A percentile compares a stretch with the other conserved stretches of the same genome.
Evolutionary conservation across 2,797 vertebrate genomes (phyloP).

Genomic region (Meda fulgida): DNA sequence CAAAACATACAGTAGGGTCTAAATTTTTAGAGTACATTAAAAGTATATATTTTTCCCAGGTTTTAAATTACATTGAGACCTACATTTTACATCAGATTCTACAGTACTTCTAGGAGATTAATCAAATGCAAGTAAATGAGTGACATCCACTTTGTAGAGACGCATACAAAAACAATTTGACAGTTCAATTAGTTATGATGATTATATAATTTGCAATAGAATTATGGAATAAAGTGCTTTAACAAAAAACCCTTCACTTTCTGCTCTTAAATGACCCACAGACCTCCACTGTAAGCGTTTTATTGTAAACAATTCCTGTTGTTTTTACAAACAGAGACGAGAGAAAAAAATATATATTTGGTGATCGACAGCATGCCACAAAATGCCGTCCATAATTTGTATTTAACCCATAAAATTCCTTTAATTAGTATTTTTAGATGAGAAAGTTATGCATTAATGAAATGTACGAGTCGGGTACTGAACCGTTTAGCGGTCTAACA

Average conservation of each 20-base stretch:
- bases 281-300: not conserved
- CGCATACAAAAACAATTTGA: not conserved
- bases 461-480: not conserved
- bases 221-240: not conserved
- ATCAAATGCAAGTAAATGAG: not conserved
- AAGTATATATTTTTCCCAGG: no score
- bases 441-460: not conserved
- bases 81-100: no score
- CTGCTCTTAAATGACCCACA: not conserved
- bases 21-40: no score
- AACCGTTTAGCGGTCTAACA: not conserved
- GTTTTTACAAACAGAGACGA: not conserved
- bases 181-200: no score
- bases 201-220: not conserved
- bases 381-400: not conserved
- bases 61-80: no score
- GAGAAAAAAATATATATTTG: not conserved
- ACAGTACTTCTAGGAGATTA: not conserved
- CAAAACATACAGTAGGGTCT: not conserved
- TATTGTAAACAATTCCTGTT: not conserved
- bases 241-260: not conserved
- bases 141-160: not conserved
- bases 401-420: slow-evolving; percentile 11
- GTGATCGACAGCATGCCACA: no score
- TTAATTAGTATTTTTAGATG: not conserved